A percentile compares a stretch with the other conserved stretches of the same genome.
phyloP scores from a whole-genome alignment of 2,888 invertebrate genomes.

The Ochropacha duplaris region DNA sequence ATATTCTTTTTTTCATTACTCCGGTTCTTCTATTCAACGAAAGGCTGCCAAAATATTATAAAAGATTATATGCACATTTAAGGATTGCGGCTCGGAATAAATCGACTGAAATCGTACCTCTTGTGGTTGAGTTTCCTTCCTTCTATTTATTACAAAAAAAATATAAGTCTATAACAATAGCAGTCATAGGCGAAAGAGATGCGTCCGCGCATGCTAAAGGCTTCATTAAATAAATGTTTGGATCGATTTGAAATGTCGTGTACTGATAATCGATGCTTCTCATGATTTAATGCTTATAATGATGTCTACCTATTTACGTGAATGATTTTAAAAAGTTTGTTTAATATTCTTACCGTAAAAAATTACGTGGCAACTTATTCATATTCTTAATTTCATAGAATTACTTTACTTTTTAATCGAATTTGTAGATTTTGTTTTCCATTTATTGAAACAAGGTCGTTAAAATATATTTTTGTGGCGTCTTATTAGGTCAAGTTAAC shows the following conservation, averaged over 20 bases:
- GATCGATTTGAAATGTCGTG: constrained; percentile 36
- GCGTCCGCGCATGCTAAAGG: constrained; percentile 56
- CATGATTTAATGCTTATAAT: constrained; percentile 3
- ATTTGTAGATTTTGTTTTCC: no score
- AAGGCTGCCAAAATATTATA: no score
- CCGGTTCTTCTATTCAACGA: no score
- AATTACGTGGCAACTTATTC: no score
- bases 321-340: constrained; percentile 4
- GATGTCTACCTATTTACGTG: constrained; percentile 2
- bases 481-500: constrained; percentile 23
- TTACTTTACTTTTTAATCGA: no score
- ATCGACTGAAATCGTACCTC: not conserved
- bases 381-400: no score
- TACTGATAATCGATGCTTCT: constrained; percentile 22
- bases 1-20: no score
- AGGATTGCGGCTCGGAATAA: no score
- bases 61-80: no score
- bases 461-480: not conserved
- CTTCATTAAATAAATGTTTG: constrained; percentile 49
- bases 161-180: constrained; percentile 8
- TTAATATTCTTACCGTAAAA: not conserved
- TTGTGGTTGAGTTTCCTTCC: not conserved
- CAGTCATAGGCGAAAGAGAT: constrained; percentile 31
- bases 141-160: constrained; percentile 6
- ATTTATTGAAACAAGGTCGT: not conserved